Evolutionary conservation across 2,888 invertebrate species (phyloP).

Genomic region (Lithophane socia): DNA sequence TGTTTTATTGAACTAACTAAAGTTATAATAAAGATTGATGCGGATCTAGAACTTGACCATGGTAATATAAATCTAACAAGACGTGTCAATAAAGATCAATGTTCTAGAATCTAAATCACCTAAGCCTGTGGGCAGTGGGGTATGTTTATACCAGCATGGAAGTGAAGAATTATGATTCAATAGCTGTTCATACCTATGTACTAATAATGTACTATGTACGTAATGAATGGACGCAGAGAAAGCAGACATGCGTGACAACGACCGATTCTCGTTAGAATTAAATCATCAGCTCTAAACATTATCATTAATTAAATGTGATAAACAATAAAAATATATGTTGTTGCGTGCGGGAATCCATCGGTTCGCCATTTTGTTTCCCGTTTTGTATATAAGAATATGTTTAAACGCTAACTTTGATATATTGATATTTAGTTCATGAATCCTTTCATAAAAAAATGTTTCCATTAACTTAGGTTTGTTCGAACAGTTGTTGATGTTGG

Average conservation of each 20-base stretch:
- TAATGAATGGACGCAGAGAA: constrained; percentile 55
- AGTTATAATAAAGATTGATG: not conserved
- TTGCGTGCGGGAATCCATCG: constrained; percentile 61
- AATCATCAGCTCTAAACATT: constrained; percentile 69
- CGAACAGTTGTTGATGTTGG: constrained; percentile 54
- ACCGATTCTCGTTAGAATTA: constrained; percentile 67
- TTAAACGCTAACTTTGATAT: constrained; percentile 35
- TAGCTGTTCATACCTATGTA: not conserved
- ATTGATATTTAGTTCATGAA: constrained; percentile 45
- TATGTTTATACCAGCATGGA: not conserved
- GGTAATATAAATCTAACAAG: constrained; percentile 3
- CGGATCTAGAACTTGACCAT: constrained; percentile 1
- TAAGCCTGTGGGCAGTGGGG: constrained; percentile 8
- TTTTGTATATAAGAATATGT: constrained; percentile 32
- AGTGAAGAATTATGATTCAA: not conserved
- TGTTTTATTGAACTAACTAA: constrained; percentile 32
- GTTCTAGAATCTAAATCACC: constrained; percentile 15
- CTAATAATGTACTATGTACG: constrained; percentile 7
- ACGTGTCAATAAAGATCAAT: not conserved
- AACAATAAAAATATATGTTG: constrained; percentile 59
- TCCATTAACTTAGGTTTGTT: constrained; percentile 37
- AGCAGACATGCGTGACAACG: constrained; percentile 72
- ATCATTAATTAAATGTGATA: constrained; percentile 72
- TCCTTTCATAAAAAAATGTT: constrained; percentile 44
- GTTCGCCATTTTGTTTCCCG: constrained; percentile 50